Percentiles rank a stretch among this genome's conserved stretches.
phyloP scores from a whole-genome alignment of 2,113 vertebrate species.

The Enhydra lutris region DNA sequence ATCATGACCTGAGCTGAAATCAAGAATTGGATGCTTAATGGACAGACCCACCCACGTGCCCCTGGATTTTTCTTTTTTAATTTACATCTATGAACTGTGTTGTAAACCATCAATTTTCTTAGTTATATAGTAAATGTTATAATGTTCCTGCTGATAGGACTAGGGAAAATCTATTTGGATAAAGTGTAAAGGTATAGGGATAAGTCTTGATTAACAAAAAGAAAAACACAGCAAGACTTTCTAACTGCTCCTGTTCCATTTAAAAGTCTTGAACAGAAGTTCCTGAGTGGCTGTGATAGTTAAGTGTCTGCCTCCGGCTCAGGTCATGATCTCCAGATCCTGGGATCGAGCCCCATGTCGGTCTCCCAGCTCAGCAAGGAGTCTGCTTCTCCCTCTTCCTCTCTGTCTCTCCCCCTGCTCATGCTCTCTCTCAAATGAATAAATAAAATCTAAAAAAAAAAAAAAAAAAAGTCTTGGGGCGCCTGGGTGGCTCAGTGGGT shows the following conservation, averaged over 20 bases:
- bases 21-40: too few relatives aligned
- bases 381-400: background rate
- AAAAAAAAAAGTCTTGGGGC: too few relatives aligned
- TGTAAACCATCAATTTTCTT: background rate
- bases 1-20: too few relatives aligned
- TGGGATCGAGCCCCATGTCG: background rate
- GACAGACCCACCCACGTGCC: too few relatives aligned
- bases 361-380: too few relatives aligned
- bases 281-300: background rate
- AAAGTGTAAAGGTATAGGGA: background rate
- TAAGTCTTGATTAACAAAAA: conserved; percentile 32
- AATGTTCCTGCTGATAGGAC: background rate
- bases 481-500: too few relatives aligned
- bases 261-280: background rate
- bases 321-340: background rate
- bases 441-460: too few relatives aligned
- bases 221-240: background rate
- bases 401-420: background rate
- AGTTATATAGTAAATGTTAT: background rate
- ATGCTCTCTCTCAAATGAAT: background rate
- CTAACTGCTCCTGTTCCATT: background rate
- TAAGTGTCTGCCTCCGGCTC: background rate
- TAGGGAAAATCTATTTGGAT: background rate
- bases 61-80: background rate
- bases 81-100: conserved; percentile 23